Percentiles rank a stretch among this genome's conserved stretches.
Evolutionary conservation across 2,113 vertebrate genomes (phyloP).

Genomic region (Nematolebias whitei): DNA sequence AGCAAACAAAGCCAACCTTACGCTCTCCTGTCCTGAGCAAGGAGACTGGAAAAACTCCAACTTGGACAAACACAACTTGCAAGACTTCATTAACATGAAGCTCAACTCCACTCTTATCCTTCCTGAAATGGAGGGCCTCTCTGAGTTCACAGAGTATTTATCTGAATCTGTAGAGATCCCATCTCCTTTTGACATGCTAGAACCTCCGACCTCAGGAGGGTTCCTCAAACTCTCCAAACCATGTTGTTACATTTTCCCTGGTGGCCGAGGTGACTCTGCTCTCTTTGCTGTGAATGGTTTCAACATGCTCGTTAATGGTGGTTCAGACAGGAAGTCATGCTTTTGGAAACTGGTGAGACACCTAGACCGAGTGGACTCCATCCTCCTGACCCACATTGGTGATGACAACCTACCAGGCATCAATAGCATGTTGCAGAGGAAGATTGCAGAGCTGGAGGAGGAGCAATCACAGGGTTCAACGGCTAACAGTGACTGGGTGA

Average conservation of each 20-base stretch:
- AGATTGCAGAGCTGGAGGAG: conserved; percentile 92
- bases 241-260: conserved; percentile 97
- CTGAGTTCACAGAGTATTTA: conserved; percentile 95
- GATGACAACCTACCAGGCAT: conserved; percentile 95
- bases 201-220: conserved; percentile 94
- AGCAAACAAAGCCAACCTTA: conserved; percentile 94
- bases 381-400: conserved; percentile 93
- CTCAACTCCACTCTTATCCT: conserved; percentile 91
- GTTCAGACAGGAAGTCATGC: conserved; percentile 93
- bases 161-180: conserved; percentile 97
- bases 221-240: conserved; percentile 97
- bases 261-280: conserved; percentile 91
- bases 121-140: conserved; percentile 97
- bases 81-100: conserved; percentile 97
- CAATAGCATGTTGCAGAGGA: conserved; percentile 95
- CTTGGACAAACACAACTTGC: conserved; percentile 95
- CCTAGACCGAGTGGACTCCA: conserved; percentile 93
- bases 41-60: conserved; percentile 98
- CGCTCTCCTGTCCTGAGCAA: conserved; percentile 93
- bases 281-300: conserved; percentile 97
- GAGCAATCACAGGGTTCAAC: conserved; percentile 95
- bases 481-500: conserved; percentile 95
- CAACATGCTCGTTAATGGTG: conserved; percentile 98
- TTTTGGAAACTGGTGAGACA: conserved; percentile 98
- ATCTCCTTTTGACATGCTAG: conserved; percentile 95